A percentile compares a stretch with the other conserved stretches of the same genome.
These are phyloP conservation scores for Ageneiosus marmoratus DNA, from an alignment of 2,113 vertebrate species.

Conservation along the genomic window DNA sequence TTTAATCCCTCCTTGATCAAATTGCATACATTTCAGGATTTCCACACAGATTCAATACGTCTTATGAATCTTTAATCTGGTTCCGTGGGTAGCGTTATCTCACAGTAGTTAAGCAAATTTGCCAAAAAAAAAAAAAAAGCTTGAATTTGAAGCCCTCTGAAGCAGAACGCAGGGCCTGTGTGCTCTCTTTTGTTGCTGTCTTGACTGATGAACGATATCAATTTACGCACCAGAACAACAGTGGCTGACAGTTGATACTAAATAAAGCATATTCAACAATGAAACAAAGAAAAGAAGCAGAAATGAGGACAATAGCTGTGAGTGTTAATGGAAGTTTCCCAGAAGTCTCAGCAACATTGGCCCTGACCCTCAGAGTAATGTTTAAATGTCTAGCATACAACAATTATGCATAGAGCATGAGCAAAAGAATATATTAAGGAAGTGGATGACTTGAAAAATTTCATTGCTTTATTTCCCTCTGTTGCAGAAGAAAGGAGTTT, in stretches of 20 bases:
- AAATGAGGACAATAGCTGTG: conserved; percentile 14
- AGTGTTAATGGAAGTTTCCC: conserved; percentile 10
- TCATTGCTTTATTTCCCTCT: neutral
- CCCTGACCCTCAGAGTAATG: neutral
- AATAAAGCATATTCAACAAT: conserved; percentile 38
- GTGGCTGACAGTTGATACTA: conserved; percentile 22
- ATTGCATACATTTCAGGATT: conserved; percentile 77
- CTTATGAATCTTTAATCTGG: conserved; percentile 76
- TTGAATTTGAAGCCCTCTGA: conserved; percentile 13
- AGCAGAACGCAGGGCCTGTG: conserved; percentile 3
- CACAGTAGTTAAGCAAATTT: neutral
- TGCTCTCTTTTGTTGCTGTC: conserved; percentile 18
- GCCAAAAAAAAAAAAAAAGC: neutral
- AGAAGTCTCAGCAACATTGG: neutral
- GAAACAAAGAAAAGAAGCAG: conserved; percentile 9
- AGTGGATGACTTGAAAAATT: conserved; percentile 56
- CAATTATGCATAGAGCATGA: too few species aligned
- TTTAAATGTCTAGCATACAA: neutral
- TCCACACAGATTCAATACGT: conserved; percentile 68
- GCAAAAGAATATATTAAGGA: too few species aligned
- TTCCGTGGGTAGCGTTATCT: neutral
- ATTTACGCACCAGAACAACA: conserved; percentile 37
- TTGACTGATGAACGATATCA: conserved; percentile 41
- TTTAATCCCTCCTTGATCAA: conserved; percentile 79
- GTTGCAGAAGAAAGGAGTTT: conserved; percentile 66